Evolutionary conservation across 2,797 vertebrate genomes (phyloP).

Genomic region (Varecia variegata): DNA sequence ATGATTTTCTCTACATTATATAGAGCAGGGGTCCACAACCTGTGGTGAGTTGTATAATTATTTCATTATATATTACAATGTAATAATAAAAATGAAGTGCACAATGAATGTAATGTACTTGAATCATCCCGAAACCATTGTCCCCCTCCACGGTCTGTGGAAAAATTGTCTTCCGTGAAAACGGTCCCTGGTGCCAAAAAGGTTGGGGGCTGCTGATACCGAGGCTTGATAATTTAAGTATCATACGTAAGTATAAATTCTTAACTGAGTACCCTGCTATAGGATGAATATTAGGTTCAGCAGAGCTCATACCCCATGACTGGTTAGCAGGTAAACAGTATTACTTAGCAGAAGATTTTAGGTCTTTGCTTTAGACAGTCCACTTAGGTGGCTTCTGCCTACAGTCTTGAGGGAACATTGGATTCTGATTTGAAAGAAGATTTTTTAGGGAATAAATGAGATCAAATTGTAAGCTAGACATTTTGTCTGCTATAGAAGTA

Average conservation of each 20-base stretch:
- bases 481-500: conserved; percentile 60
- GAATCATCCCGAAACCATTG: too few relatives aligned
- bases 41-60: too few relatives aligned
- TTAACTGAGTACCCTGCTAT: not conserved
- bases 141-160: too few relatives aligned
- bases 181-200: too few relatives aligned
- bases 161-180: too few relatives aligned
- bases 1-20: not conserved
- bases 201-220: not conserved
- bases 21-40: not conserved
- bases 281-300: not conserved
- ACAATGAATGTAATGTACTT: too few relatives aligned
- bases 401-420: not conserved
- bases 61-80: too few relatives aligned
- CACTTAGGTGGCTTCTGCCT: conserved; percentile 41
- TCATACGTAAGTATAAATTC: not conserved
- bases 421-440: conserved; percentile 39
- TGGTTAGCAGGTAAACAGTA: not conserved
- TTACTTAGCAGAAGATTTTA: conserved; percentile 11
- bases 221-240: not conserved
- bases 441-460: conserved; percentile 61
- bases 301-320: not conserved
- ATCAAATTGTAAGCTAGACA: conserved; percentile 62
- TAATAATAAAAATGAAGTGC: too few relatives aligned
- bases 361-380: not conserved